Conservation (phyloP, 2,113 vertebrate genomes). For the Trichechus manatus region DNA sequence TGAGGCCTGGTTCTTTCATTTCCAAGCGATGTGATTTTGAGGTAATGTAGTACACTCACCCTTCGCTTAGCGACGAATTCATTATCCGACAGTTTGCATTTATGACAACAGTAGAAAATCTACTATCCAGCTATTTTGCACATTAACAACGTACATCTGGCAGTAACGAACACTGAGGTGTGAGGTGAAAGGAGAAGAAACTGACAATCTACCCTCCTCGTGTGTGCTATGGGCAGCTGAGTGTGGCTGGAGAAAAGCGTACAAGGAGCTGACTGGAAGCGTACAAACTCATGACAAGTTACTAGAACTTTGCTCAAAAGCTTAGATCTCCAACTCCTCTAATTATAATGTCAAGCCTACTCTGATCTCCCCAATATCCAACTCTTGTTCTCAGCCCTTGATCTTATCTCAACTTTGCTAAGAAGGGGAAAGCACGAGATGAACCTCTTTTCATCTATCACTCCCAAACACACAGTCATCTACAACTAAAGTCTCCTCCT, state of each 20-base stretch:
- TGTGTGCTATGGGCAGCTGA: not conserved
- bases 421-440: not conserved
- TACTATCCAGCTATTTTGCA: too few species aligned
- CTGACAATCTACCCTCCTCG: too few species aligned
- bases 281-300: too few species aligned
- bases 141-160: too few species aligned
- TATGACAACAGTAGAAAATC: too few species aligned
- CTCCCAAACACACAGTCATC: not conserved
- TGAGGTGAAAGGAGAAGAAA: too few species aligned
- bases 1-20: not conserved
- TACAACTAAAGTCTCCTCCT: not conserved
- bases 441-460: too few species aligned
- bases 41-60: accelerated
- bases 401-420: not conserved
- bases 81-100: too few species aligned
- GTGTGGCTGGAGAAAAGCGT: not conserved
- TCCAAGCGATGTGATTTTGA: too few species aligned
- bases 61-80: too few species aligned
- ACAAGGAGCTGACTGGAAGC: not conserved
- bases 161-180: too few species aligned
- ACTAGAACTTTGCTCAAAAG: not conserved
- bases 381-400: not conserved
- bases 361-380: not conserved
- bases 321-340: not conserved
- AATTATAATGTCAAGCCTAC: not conserved